A percentile compares a stretch with the other conserved stretches of the same genome.
phyloP scores from a whole-genome alignment of 2,888 invertebrate species.

The Oscheius onirici region DNA sequence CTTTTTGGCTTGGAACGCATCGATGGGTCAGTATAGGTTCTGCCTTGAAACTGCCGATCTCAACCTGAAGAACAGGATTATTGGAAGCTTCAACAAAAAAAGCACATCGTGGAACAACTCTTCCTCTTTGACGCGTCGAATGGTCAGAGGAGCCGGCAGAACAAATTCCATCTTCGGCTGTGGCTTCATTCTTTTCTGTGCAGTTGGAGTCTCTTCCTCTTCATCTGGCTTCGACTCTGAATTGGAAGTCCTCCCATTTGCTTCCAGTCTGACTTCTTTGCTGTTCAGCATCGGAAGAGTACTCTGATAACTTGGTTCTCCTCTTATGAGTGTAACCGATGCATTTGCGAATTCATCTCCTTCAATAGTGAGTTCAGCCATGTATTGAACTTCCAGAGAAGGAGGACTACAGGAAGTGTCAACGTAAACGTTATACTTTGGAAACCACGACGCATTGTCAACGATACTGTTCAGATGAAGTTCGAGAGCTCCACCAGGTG shows the following conservation, averaged over 20 bases:
- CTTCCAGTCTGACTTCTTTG: neutral
- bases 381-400: neutral
- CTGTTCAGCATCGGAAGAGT: neutral
- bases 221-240: neutral
- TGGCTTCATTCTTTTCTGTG: neutral
- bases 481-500: neutral
- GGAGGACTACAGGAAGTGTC: neutral
- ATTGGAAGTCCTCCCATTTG: neutral
- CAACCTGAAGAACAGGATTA: neutral
- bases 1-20: neutral
- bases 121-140: no score
- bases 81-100: neutral
- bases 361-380: neutral
- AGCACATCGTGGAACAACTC: neutral
- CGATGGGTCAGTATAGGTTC: neutral
- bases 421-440: neutral
- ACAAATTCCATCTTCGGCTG: neutral
- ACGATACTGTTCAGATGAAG: no score
- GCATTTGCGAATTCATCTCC: neutral
- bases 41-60: neutral
- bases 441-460: neutral
- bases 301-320: neutral
- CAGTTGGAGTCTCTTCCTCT: neutral
- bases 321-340: neutral
- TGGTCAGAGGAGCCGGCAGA: no score